Base-by-base conservation (phyloP, 1,140 invertebrate genomes). In the Planococcus citri region DNA sequence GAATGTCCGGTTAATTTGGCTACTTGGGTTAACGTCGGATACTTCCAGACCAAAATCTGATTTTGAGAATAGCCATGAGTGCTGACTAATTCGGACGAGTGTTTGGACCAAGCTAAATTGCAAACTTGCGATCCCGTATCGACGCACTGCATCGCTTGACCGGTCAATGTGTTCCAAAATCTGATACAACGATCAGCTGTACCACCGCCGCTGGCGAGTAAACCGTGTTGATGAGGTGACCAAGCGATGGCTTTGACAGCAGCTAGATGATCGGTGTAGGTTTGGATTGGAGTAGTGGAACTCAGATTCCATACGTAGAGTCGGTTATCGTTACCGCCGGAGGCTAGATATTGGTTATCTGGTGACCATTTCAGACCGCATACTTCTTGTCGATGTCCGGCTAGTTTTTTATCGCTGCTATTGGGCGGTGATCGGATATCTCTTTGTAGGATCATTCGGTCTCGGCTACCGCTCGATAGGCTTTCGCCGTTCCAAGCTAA, bases 51-150 rank as follows among this genome's bases (percentile, higher is more conserved):
- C 12, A 98, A 80, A 69, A 99, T 98, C 81, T 99, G 97, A 80
- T 99, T 99, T 78, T 98, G 97, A 27, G 96, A 98, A 77, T 99
- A 99, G 0, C 97, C 97, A 79, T 99, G 97, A 0, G 97, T 99
- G 75, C 94, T 97, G 37, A 73, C 95, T 75, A 99, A 80, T 81
- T 99, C 96, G 72, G 94, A 95, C 68, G 94, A 95, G 80, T 98
- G 95, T 78, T 97, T 98, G 14, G 95, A 98, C 97, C 97, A 99
- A 24, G 96, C 96, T 68, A 99, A 80, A 81, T 99, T 99, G 80
- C 97, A 99, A 17, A 99, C 95, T 73, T 76, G 88, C 24, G 85
- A 87, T 8, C 88, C 95, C 1, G 97, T 99, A 78, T 99, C 97
- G 37, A 99, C 91, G 79, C 91, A 95, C 78, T 98, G 95, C 89